These are phyloP conservation scores for Cydia pomonella DNA, from an alignment of 1,140 invertebrate species.

Conservation along the genomic window DNA sequence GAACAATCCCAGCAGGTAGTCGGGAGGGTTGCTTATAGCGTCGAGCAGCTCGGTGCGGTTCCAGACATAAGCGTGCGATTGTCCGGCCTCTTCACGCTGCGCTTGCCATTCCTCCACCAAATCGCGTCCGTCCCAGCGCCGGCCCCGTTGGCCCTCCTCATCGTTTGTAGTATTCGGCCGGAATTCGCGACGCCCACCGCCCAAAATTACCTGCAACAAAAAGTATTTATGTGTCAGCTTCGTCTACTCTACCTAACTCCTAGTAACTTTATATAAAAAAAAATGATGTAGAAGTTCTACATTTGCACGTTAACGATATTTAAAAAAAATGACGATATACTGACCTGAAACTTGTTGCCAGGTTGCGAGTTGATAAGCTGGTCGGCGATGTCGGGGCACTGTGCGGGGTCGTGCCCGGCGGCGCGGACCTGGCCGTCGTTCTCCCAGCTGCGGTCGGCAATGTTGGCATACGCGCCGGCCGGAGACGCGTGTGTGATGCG, in stretches of 20 bases:
- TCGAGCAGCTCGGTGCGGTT: constrained; percentile 55
- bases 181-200: constrained; percentile 7
- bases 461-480: constrained; percentile 86
- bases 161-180: not conserved
- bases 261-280: not conserved
- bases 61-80: constrained; percentile 48
- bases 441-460: constrained; percentile 87
- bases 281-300: not conserved
- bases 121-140: constrained; percentile 65
- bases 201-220: not conserved
- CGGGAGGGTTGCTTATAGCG: constrained; percentile 37
- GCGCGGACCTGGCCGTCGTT: constrained; percentile 81
- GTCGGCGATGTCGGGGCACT: constrained; percentile 63
- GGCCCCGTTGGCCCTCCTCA: not conserved
- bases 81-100: constrained; percentile 63
- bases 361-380: constrained; percentile 82
- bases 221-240: not conserved
- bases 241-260: no score
- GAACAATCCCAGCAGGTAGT: constrained; percentile 80
- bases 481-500: constrained; percentile 82
- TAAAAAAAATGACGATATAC: not conserved
- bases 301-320: not conserved
- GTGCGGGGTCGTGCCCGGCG: constrained; percentile 42
- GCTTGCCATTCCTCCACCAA: constrained; percentile 79
- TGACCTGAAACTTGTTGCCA: constrained; percentile 17